Evolutionary conservation across 2,888 invertebrate genomes (phyloP).

Genomic region (Amblyjoppa fuscipennis): DNA sequence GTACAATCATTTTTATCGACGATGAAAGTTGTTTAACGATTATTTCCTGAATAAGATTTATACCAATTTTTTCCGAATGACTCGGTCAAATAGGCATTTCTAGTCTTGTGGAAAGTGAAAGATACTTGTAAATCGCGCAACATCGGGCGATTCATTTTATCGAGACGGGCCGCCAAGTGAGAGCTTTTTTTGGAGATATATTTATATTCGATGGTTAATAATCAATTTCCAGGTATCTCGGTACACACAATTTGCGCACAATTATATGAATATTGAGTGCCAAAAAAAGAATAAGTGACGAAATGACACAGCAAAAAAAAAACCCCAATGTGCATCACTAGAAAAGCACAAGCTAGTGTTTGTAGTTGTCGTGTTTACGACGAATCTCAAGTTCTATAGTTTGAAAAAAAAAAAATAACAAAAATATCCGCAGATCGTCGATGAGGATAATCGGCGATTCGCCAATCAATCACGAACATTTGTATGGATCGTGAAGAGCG

Average conservation of each 20-base stretch:
- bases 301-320: slow-evolving; percentile 28
- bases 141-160: slow-evolving; percentile 20
- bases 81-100: neutral
- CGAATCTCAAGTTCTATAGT: slow-evolving; percentile 44
- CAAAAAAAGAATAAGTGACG: slow-evolving; percentile 37
- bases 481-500: slow-evolving; percentile 31
- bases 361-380: slow-evolving; percentile 37
- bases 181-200: slow-evolving; percentile 13
- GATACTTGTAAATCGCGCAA: neutral
- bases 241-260: slow-evolving; percentile 61
- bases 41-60: slow-evolving; percentile 51
- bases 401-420: slow-evolving; percentile 39
- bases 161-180: neutral
- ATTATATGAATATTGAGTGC: slow-evolving; percentile 58
- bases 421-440: slow-evolving; percentile 41
- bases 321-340: slow-evolving; percentile 58
- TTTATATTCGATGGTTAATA: slow-evolving; percentile 47
- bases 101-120: slow-evolving; percentile 41
- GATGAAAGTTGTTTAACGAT: slow-evolving; percentile 52
- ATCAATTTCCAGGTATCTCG: slow-evolving; percentile 50
- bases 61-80: slow-evolving; percentile 35
- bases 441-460: slow-evolving; percentile 49
- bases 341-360: slow-evolving; percentile 45
- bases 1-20: slow-evolving; percentile 54
- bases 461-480: slow-evolving; percentile 51